These are phyloP conservation scores for Corythaeola cristata DNA, from an alignment of 2,113 vertebrate species.

Conservation along the genomic window DNA sequence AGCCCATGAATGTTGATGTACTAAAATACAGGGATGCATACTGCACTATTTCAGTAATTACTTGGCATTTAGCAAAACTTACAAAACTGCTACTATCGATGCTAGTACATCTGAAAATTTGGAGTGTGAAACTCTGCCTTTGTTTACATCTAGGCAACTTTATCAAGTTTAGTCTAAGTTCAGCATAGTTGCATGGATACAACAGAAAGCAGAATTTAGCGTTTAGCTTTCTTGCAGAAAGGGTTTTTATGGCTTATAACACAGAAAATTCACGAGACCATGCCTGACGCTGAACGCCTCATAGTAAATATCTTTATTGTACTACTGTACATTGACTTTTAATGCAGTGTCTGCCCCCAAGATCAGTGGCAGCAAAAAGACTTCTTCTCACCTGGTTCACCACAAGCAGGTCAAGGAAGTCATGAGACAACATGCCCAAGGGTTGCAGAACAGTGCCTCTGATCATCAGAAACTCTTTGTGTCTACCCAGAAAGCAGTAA, in stretches of 20 bases:
- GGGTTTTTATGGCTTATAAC: constrained; percentile 44
- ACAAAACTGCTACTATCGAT: neutral
- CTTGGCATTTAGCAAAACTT: constrained; percentile 14
- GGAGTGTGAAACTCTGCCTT: neutral
- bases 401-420: constrained; percentile 1
- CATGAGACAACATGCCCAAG: neutral
- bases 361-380: neutral
- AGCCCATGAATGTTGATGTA: neutral
- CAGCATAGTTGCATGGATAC: neutral
- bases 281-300: neutral
- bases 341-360: neutral
- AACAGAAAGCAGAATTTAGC: neutral
- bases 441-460: neutral
- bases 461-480: neutral
- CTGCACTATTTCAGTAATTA: neutral
- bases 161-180: neutral
- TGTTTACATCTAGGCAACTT: neutral
- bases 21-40: constrained; percentile 13
- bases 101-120: neutral
- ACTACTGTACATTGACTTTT: neutral
- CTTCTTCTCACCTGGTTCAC: neutral
- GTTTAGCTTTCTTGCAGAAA: constrained; percentile 1
- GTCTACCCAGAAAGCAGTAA: constrained; percentile 17
- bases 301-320: neutral
- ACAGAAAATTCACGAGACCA: neutral